phyloP scores from a whole-genome alignment of 2,113 vertebrate genomes.

The Mesoclemmys tuberculata region DNA sequence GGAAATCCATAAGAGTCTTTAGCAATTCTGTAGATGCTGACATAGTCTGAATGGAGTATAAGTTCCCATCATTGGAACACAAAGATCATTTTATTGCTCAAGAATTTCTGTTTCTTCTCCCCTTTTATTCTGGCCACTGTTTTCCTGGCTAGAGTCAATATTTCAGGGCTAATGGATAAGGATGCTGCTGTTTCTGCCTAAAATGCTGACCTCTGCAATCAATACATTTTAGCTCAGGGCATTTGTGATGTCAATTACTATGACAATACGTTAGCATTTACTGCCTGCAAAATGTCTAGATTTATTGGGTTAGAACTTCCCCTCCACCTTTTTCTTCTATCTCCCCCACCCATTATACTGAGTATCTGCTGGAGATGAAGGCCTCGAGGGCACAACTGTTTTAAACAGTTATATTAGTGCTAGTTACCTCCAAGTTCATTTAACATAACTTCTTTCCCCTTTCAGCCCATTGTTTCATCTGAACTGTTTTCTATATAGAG shows the following conservation, averaged over 20 bases:
- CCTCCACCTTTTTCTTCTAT: slow-evolving; percentile 31
- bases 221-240: slow-evolving; percentile 67
- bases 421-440: background rate
- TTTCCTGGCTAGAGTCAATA: slow-evolving; percentile 71
- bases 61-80: slow-evolving; percentile 57
- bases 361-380: background rate
- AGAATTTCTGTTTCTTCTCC: slow-evolving; percentile 24
- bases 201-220: slow-evolving; percentile 74
- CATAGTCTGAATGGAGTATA: slow-evolving; percentile 2
- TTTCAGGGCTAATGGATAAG: slow-evolving; percentile 72
- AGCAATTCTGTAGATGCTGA: slow-evolving; percentile 20
- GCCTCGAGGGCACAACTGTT: background rate
- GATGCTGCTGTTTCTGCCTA: slow-evolving; percentile 40
- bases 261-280: slow-evolving; percentile 53
- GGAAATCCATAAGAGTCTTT: slow-evolving; percentile 32
- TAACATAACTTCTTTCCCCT: background rate
- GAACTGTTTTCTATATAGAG: background rate
- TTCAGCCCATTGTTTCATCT: background rate
- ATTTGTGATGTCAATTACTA: slow-evolving; percentile 56
- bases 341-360: slow-evolving; percentile 3
- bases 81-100: slow-evolving; percentile 69
- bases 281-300: slow-evolving; percentile 52
- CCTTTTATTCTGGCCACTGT: slow-evolving; percentile 35
- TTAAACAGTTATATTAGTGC: slow-evolving; percentile 34
- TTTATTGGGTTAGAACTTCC: slow-evolving; percentile 57